Base-by-base conservation (phyloP, 2,888 invertebrate species). In the Chrysodeixis includens region DNA sequence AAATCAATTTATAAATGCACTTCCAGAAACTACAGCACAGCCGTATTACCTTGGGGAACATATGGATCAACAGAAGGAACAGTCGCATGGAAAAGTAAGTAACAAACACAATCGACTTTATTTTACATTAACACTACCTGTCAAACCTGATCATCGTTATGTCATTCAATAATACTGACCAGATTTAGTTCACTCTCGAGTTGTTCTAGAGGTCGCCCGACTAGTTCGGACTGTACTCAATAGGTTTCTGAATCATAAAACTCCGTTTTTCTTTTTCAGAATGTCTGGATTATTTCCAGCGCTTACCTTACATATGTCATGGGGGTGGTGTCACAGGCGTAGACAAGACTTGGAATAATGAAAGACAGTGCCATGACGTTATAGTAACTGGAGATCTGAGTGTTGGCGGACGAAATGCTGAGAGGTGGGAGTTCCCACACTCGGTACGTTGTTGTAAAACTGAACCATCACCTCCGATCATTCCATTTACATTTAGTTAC, bases 231-330 rank as follows among this genome's bases (percentile, higher is more conserved):
- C n/a, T n/a, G n/a, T n/a, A n/a, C n/a, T n/a, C n/a, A n/a, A n/a
- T n/a, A n/a, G n/a, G n/a, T n/a, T n/a, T n/a, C n/a, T n/a, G n/a
- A n/a, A n/a, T n/a, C n/a, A n/a, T n/a, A n/a, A n/a, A n/a, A 26
- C 26, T 26, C 2, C 6, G 6, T 26, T 26, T 26, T 26, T 26
- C 10, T 22, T 53, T 76, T 75, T 20, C 65, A 78, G 78, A 68
- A 55, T 78, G 78, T 53, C 52, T 55, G 16, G 71, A 76, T 1
- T 67, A 78, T 18, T 78, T 78, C 22, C 66, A 76, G 58, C 16
- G 35, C 12, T 49, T 78, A 10, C 78, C 78, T 5, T 78, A 71
- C 52, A 5, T 22, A 0, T 78, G 78, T 40, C 62, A 62, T 2
- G 70, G 65, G 1, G 14, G n/a, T 2, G 66, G 55, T 14, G 6